Percentiles rank a stretch among this genome's conserved stretches.
Conservation (phyloP, 2,113 vertebrate genomes). For the Dasypus novemcinctus region DNA sequence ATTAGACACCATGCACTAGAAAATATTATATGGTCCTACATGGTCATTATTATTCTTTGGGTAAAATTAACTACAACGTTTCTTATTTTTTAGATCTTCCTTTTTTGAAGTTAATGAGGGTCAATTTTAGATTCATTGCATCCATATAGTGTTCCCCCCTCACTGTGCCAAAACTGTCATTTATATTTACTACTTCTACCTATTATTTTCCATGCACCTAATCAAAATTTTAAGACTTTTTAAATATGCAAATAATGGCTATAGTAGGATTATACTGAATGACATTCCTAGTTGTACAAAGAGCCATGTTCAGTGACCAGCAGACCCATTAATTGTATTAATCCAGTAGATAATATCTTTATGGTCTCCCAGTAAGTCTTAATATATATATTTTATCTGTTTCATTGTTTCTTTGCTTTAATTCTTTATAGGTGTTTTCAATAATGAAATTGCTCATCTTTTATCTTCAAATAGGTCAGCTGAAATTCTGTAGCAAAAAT, state of each 20-base stretch:
- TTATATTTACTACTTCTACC: neutral
- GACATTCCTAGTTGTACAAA: no score
- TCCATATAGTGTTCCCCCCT: neutral
- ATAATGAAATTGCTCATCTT: neutral
- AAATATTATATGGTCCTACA: neutral
- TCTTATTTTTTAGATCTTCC: neutral
- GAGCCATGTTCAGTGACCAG: neutral
- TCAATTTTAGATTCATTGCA: neutral
- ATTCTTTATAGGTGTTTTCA: neutral
- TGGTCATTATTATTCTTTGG: neutral
- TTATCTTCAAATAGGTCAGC: neutral
- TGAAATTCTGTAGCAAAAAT: neutral
- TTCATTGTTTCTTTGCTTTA: neutral
- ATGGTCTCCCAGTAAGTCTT: neutral
- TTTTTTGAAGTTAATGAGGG: neutral
- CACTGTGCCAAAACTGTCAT: neutral
- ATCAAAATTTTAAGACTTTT: no score
- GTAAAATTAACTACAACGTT: neutral
- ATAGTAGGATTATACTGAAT: no score
- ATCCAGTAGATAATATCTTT: neutral
- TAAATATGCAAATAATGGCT: no score
- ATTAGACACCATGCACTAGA: neutral
- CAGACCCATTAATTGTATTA: neutral
- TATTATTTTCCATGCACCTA: no score
- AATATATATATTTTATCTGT: neutral